Evolutionary conservation across 64 coral and sea anemone genomes (phyloP).

Genomic region (Pocillopora verrucosa): DNA sequence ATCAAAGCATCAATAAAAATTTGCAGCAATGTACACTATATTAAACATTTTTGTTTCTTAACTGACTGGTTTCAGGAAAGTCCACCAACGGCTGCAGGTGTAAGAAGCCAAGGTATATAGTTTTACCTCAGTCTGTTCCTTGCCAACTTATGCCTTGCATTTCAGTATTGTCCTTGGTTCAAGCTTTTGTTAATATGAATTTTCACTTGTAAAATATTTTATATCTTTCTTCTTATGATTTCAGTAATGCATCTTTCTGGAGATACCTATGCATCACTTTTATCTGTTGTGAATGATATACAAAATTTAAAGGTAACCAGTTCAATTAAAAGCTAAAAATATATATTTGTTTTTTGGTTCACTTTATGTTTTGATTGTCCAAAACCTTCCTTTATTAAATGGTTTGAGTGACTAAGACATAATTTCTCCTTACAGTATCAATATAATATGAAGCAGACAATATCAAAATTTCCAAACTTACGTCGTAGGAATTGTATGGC

Average conservation of each 20-base stretch:
- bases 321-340: not conserved
- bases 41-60: not conserved
- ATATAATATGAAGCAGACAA: too few species aligned
- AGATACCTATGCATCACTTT: constrained; percentile 67
- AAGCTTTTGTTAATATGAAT: not conserved
- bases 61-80: constrained; percentile 26
- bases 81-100: constrained; percentile 1
- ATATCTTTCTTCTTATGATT: not conserved
- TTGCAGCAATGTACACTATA: too few species aligned
- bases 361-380: not conserved
- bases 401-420: too few species aligned
- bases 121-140: not conserved
- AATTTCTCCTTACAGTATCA: too few species aligned
- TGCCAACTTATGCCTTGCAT: not conserved
- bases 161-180: not conserved
- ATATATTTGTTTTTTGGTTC: not conserved
- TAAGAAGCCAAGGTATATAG: constrained; percentile 35
- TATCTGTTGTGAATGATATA: constrained; percentile 69
- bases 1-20: too few species aligned
- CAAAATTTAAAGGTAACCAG: constrained; percentile 71
- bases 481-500: too few species aligned
- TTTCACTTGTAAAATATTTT: too few species aligned
- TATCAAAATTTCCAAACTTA: too few species aligned
- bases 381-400: too few species aligned
- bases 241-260: constrained; percentile 72